These are phyloP conservation scores for Euwallacea similis DNA, from an alignment of 1,140 invertebrate species.

Conservation along the genomic window DNA sequence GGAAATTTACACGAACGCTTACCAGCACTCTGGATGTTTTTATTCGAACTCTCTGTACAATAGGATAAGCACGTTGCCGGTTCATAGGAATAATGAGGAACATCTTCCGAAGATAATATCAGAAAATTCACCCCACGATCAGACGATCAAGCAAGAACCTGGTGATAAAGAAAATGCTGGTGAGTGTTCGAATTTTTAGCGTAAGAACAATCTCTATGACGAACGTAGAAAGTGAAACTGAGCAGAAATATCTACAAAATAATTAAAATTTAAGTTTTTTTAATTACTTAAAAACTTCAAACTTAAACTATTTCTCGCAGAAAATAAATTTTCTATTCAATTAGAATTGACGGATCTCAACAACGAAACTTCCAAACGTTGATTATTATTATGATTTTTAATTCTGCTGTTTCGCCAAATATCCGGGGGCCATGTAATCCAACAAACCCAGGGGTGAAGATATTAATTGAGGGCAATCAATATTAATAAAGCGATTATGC, in stretches of 20 bases:
- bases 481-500: constrained; percentile 47
- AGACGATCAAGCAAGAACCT: constrained; percentile 51
- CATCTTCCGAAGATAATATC: constrained; percentile 11
- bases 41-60: constrained; percentile 47
- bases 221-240: too few relatives aligned
- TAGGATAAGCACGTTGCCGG: constrained; percentile 34
- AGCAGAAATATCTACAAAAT: too few relatives aligned
- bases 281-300: too few relatives aligned
- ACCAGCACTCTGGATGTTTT: constrained; percentile 48
- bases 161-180: constrained; percentile 49
- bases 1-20: constrained; percentile 44
- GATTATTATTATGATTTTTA: constrained; percentile 9
- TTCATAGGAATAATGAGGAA: constrained; percentile 11
- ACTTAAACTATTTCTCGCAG: too few relatives aligned
- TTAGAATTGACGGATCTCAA: too few relatives aligned
- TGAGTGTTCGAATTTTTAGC: constrained; percentile 28
- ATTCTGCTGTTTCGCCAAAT: constrained; percentile 7
- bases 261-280: background rate
- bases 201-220: too few relatives aligned
- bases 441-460: constrained; percentile 40
- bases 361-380: constrained; percentile 6
- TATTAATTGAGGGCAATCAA: constrained; percentile 49
- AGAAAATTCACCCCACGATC: constrained; percentile 23
- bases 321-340: too few relatives aligned
- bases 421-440: constrained; percentile 24